Percentiles rank a stretch among this genome's conserved stretches.
These are phyloP conservation scores for Crepidodera aurea DNA, from an alignment of 2,888 invertebrate genomes.

Conservation along the genomic window DNA sequence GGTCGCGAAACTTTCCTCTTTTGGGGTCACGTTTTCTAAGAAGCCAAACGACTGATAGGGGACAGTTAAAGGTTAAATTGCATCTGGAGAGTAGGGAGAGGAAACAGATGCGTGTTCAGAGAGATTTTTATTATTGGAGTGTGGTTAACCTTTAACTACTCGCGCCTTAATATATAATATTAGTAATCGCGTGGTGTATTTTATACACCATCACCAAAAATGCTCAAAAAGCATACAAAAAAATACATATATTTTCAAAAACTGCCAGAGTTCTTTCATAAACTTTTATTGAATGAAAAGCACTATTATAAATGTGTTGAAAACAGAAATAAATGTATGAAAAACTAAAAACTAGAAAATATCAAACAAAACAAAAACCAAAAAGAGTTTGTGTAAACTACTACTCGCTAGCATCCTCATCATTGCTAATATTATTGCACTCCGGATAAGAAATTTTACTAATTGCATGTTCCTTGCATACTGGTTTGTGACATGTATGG, in stretches of 20 bases:
- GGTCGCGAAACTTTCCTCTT: conserved; percentile 13
- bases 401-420: conserved; percentile 1
- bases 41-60: neutral
- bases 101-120: too few species aligned
- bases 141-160: too few species aligned
- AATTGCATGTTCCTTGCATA: conserved; percentile 38
- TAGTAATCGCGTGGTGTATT: neutral
- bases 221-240: too few species aligned
- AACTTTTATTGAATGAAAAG: too few species aligned
- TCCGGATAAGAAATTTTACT: conserved; percentile 21
- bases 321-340: conserved; percentile 23
- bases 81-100: too few species aligned
- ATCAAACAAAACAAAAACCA: conserved; percentile 5
- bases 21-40: conserved; percentile 10
- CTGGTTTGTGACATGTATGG: conserved; percentile 27
- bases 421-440: conserved; percentile 14
- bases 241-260: too few species aligned
- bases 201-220: too few species aligned
- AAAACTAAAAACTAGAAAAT: conserved; percentile 13
- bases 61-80: too few species aligned
- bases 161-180: too few species aligned
- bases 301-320: neutral
- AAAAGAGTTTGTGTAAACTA: too few species aligned
- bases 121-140: too few species aligned
- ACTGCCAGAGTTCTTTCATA: too few species aligned